Percentiles rank a stretch among this genome's conserved stretches.
phyloP scores from a whole-genome alignment of 2,888 invertebrate genomes.

The Tetanocera ferruginea region DNA sequence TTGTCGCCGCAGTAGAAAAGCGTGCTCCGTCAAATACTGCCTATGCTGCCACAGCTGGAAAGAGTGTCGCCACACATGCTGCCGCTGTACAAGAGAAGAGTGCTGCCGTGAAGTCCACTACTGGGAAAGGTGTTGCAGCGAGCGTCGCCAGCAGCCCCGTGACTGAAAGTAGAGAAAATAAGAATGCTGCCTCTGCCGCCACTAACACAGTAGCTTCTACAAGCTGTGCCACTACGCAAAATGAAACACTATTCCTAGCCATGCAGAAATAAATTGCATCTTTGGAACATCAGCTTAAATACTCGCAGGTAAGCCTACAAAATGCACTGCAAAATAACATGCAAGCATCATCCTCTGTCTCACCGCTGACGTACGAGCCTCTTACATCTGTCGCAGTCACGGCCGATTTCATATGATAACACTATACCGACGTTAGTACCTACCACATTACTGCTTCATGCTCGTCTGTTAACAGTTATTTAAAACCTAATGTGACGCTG shows the following conservation, averaged over 20 bases:
- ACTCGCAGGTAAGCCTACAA: neutral
- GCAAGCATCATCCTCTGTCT: no score
- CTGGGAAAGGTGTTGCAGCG: no score
- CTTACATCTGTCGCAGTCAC: neutral
- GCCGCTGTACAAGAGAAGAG: no score
- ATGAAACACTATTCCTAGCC: no score
- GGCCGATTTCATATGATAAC: neutral
- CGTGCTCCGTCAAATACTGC: no score
- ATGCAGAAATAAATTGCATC: neutral
- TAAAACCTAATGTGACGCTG: neutral
- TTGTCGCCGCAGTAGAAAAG: no score
- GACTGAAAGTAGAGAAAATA: neutral
- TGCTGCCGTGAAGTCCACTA: no score
- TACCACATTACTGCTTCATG: neutral
- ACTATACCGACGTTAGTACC: neutral
- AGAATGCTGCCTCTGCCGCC: neutral
- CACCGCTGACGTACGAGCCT: no score
- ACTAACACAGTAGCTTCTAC: neutral
- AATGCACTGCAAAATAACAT: neutral
- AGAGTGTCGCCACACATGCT: no score
- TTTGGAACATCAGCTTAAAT: neutral
- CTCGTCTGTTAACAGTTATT: neutral
- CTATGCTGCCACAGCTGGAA: no score
- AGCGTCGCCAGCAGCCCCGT: neutral
- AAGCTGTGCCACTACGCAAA: no score